These are phyloP conservation scores for Drosophila trapezifrons DNA, from an alignment of 1,140 invertebrate species.

Conservation along the genomic window DNA sequence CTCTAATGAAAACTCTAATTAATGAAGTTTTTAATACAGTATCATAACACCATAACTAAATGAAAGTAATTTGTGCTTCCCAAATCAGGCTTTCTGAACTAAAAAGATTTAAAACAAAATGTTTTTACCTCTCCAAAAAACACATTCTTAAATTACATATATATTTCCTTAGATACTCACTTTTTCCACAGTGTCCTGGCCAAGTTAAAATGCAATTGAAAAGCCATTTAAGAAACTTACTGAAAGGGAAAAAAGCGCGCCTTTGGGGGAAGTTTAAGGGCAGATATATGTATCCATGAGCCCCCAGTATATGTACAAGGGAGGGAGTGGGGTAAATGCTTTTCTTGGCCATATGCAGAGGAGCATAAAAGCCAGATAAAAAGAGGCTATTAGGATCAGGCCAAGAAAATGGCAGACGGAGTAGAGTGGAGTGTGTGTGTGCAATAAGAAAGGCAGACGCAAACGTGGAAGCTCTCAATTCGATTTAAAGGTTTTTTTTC, in stretches of 20 bases:
- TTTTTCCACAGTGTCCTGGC: constrained; percentile 1
- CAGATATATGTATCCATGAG: constrained; percentile 12
- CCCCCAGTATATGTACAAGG: not conserved
- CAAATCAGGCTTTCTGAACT: no score
- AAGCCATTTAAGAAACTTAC: constrained; percentile 66
- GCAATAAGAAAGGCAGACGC: not conserved
- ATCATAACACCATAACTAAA: no score
- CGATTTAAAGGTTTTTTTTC: constrained; percentile 18
- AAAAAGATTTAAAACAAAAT: no score
- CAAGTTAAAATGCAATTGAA: constrained; percentile 71
- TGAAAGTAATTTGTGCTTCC: no score
- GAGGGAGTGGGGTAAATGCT: not conserved
- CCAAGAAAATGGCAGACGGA: constrained; percentile 31
- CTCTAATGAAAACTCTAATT: no score
- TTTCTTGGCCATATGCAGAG: constrained; percentile 48
- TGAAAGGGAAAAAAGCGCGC: constrained; percentile 32
- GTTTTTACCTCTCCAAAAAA: no score
- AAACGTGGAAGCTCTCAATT: constrained; percentile 8
- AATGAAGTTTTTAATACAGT: no score
- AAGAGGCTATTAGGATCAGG: constrained; percentile 46
- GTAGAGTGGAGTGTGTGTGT: not conserved
- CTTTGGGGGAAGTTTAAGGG: constrained; percentile 29
- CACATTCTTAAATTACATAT: no score
- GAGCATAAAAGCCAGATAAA: constrained; percentile 43
- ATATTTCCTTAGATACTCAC: not conserved